Base-by-base conservation (phyloP, 2,113 vertebrate genomes). In the Colistium nudipinnis region DNA sequence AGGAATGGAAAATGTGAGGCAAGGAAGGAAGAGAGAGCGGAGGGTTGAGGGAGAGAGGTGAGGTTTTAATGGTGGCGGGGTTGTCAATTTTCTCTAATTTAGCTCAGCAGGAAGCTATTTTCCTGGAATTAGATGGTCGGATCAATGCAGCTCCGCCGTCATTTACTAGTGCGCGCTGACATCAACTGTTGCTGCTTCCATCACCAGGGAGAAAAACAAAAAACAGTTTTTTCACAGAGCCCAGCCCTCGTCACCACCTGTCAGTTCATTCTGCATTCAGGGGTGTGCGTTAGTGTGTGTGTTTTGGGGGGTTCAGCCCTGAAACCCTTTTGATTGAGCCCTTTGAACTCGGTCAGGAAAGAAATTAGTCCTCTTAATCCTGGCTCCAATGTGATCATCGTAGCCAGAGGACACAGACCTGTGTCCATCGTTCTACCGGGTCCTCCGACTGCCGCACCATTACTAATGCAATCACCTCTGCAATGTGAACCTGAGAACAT, bases 311-410 rank as follows among this genome's bases (percentile, higher is more conserved):
- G 80, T 85, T 86, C 73, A 87, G 65, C 33, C 39, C 71, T 70
- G 65, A 81, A 85, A 76, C 62, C 52, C 73, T 84, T n/a, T 82
- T 83, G 82, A 90, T 80, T 81, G 60, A 76, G 80, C 64, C 65
- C 83, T 88, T 80, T 84, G 82, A 86, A 88, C 88, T 80, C 60
- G 44, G 62, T 22, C 61, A 27, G 81, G 75, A 66, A 88, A 77
- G 48, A 89, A 82, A 88, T 82, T 65, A 69, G 62, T 62, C 52
- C 52, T 76, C 64, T 79, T 86, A 83, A 87, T 88, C 70, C 72
- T 47, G 45, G 35, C 71, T 78, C 52, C 55, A 22, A 64, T 84
- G 80, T 84, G 83, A 87, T 82, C 88, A 75, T 83, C 35, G 22
- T 76, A 70, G 81, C 85, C 62, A 16, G 70, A 87, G 81, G 82